These are phyloP conservation scores for Stenurella melanura DNA, from an alignment of 2,888 invertebrate genomes.

Conservation along the genomic window DNA sequence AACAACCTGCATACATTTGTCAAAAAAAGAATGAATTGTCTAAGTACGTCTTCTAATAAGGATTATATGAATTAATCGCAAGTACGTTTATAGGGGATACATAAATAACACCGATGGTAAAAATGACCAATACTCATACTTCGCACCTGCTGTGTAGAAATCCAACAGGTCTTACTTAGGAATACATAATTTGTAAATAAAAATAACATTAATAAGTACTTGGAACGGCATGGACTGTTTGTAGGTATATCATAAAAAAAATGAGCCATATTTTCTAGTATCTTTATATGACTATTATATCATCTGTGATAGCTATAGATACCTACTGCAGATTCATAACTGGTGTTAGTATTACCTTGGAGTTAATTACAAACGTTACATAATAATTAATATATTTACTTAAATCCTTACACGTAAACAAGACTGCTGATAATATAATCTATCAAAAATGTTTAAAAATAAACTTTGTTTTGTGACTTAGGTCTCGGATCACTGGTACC, in stretches of 20 bases:
- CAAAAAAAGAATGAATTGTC: not conserved
- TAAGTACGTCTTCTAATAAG: not conserved
- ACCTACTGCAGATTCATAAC: no score
- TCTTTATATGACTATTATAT: no score
- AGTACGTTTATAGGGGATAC: not conserved
- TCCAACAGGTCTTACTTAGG: constrained; percentile 5
- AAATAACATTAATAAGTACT: no score
- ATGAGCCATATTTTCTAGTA: no score
- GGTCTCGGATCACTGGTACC: not conserved
- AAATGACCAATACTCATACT: not conserved
- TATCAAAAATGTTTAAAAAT: not conserved
- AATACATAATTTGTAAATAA: no score
- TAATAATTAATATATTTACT: not conserved
- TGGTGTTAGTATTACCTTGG: no score
- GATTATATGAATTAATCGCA: not conserved
- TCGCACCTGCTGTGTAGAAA: constrained; percentile 23
- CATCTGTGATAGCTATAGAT: no score
- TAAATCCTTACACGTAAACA: not conserved
- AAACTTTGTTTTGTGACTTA: not conserved
- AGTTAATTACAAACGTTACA: no score
- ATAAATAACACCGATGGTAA: not conserved
- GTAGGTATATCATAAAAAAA: no score
- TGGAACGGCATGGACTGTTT: no score
- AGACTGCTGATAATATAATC: not conserved
- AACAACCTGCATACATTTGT: no score